Evolutionary conservation across 1,140 invertebrate species (phyloP).

Genomic region (Dolichoris vasculosae): DNA sequence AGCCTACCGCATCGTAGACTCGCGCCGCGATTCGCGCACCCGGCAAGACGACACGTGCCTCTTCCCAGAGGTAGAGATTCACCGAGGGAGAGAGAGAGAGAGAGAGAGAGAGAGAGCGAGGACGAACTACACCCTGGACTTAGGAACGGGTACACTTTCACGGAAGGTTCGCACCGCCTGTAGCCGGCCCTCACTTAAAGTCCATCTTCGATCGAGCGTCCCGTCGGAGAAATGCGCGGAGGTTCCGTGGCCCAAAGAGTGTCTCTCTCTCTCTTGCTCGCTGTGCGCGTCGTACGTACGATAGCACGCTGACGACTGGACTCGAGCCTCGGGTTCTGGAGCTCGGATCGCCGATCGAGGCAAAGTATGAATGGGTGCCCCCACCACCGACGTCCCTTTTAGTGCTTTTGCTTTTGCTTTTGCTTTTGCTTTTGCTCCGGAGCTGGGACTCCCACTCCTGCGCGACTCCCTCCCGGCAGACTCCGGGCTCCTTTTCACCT

Average conservation of each 20-base stretch:
- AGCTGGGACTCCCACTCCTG: background rate
- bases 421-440: constrained; percentile 33
- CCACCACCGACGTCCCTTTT: constrained; percentile 59
- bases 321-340: constrained; percentile 25
- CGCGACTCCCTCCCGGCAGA: background rate
- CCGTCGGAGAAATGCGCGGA: background rate
- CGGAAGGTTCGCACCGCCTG: no score
- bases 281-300: background rate
- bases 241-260: background rate
- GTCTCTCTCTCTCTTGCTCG: background rate
- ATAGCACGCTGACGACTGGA: constrained; percentile 38
- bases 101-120: no score
- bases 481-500: constrained; percentile 19
- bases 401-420: constrained; percentile 39
- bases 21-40: no score
- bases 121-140: no score
- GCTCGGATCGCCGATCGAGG: constrained; percentile 54
- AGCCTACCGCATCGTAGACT: constrained; percentile 9
- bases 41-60: no score
- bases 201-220: constrained; percentile 52
- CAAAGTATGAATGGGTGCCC: constrained; percentile 74
- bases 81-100: no score
- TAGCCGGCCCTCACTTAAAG: constrained; percentile 53
- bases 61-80: no score
- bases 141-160: no score